Conservation (phyloP, 2,113 vertebrate genomes). For the Todiramphus chloris region DNA sequence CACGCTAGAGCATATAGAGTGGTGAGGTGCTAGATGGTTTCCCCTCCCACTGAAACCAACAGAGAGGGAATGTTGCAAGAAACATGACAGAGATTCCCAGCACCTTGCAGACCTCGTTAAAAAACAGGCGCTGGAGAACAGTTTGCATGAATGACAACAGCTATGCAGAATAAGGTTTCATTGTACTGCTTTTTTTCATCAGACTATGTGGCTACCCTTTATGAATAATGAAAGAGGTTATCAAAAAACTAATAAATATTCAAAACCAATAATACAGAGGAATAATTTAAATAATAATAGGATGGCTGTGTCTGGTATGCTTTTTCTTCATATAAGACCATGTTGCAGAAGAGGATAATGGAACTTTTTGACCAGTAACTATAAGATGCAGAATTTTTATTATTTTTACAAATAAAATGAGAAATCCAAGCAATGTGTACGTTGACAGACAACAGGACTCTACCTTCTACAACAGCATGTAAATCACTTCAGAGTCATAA, state of each 20-base stretch:
- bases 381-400: neutral
- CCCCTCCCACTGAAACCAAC: neutral
- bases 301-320: conserved; percentile 4
- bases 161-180: neutral
- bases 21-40: neutral
- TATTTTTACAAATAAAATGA: conserved; percentile 40
- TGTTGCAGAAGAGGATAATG: neutral
- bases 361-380: conserved; percentile 24
- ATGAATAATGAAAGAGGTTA: conserved; percentile 65
- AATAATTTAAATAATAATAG: conserved; percentile 67
- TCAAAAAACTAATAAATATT: conserved; percentile 70
- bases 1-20: neutral
- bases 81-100: neutral
- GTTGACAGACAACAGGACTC: neutral
- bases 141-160: neutral
- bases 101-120: neutral
- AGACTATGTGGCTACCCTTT: conserved; percentile 2
- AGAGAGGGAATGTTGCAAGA: neutral
- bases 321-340: conserved; percentile 22
- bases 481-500: conserved; percentile 38
- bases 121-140: neutral
- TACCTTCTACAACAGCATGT: neutral
- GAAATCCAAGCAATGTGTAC: neutral
- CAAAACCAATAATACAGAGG: conserved; percentile 47
- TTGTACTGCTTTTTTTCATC: neutral